Evolutionary conservation across 2,888 invertebrate species (phyloP).

Genomic region (Drosophila mayaguana): DNA sequence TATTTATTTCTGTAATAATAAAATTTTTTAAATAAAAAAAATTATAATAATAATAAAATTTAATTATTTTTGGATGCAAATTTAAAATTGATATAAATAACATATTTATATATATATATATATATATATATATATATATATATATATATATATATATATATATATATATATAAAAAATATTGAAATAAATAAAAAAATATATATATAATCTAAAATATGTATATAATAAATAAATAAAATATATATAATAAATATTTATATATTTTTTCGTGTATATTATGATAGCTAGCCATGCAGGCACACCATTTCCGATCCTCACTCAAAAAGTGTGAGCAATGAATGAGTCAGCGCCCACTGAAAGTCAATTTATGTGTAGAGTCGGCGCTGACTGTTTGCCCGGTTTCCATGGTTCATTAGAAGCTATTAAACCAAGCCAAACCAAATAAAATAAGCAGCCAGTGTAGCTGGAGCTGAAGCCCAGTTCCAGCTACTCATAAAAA

Average conservation of each 20-base stretch:
- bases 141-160: too few species aligned
- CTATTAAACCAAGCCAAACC: constrained; percentile 50
- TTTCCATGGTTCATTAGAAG: constrained; percentile 72
- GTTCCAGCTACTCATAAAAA: constrained; percentile 77
- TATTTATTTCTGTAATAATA: too few species aligned
- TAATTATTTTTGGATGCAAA: too few species aligned
- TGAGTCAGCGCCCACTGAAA: constrained; percentile 45
- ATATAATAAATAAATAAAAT: not conserved
- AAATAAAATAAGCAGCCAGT: constrained; percentile 33
- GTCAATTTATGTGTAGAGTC: constrained; percentile 17
- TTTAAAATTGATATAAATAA: too few species aligned
- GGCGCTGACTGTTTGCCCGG: constrained; percentile 28
- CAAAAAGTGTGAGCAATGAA: not conserved
- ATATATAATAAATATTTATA: not conserved
- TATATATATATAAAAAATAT: too few species aligned
- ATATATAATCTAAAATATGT: too few species aligned
- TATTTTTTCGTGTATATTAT: not conserved
- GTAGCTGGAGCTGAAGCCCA: constrained; percentile 14
- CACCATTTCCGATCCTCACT: constrained; percentile 28
- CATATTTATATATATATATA: too few species aligned
- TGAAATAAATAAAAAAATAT: too few species aligned
- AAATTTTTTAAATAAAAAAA: too few species aligned
- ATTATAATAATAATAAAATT: too few species aligned
- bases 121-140: too few species aligned
- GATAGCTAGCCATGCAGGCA: not conserved